A percentile compares a stretch with the other conserved stretches of the same genome.
These are phyloP conservation scores for Hippocampus mohnikei DNA, from an alignment of 2,113 vertebrate genomes.

Conservation along the genomic window DNA sequence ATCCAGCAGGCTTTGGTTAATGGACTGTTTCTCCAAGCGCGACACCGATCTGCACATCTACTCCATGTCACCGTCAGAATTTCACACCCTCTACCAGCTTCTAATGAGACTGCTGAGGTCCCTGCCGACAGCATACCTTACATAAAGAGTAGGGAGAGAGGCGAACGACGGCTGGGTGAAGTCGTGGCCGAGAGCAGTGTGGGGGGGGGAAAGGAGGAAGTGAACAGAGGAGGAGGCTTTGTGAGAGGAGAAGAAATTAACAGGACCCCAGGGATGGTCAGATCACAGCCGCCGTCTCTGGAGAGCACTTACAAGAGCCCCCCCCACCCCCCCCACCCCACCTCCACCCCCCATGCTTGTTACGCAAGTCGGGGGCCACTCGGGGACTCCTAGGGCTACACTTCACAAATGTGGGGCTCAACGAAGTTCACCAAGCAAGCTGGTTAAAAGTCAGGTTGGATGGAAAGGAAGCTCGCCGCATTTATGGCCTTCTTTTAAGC, in stretches of 20 bases:
- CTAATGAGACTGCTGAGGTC: conserved; percentile 58
- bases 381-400: conserved; percentile 62
- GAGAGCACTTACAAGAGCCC: conserved; percentile 70
- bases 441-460: conserved; percentile 60
- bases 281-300: conserved; percentile 57
- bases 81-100: conserved; percentile 48
- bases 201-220: conserved; percentile 36
- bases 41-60: conserved; percentile 47
- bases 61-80: conserved; percentile 37
- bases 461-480: conserved; percentile 43
- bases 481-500: conserved; percentile 60
- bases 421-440: conserved; percentile 42
- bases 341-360: conserved; percentile 59
- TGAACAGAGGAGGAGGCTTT: conserved; percentile 63
- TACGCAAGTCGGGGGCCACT: conserved; percentile 69
- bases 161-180: conserved; percentile 23
- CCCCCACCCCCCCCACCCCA: background rate
- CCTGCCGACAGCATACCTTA: conserved; percentile 51
- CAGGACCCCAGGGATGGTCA: conserved; percentile 62
- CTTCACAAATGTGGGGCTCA: conserved; percentile 67
- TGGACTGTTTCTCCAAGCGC: conserved; percentile 37
- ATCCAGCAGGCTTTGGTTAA: conserved; percentile 31
- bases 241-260: conserved; percentile 70
- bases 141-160: conserved; percentile 32
- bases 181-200: conserved; percentile 33